Conservation (phyloP, 2,888 invertebrate species). For the Pristionchus arcanus region DNA sequence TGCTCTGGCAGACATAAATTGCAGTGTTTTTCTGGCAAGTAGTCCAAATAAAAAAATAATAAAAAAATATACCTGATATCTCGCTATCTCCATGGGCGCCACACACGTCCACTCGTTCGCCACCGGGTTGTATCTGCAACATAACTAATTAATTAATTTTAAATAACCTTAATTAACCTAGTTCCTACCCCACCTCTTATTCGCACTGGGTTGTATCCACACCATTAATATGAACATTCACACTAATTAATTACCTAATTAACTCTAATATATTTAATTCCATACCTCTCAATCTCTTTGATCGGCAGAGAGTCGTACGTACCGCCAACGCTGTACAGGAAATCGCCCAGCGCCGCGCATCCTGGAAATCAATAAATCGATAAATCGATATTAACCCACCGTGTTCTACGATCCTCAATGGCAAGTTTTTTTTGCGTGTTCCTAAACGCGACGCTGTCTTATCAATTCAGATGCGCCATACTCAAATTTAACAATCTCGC, state of each 20-base stretch:
- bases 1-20: no score
- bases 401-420: not conserved
- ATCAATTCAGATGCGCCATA: not conserved
- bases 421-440: no score
- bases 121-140: constrained; percentile 83
- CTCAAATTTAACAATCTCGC: no score
- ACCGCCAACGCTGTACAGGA: constrained; percentile 88
- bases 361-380: constrained; percentile 80
- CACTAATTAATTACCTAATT: no score
- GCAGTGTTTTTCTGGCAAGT: no score
- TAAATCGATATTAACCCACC: not conserved
- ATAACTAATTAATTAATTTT: constrained; percentile 77
- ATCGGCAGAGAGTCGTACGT: constrained; percentile 85
- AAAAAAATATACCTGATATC: constrained; percentile 63
- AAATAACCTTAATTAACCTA: not conserved
- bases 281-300: constrained; percentile 54
- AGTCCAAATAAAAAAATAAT: not conserved
- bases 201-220: no score
- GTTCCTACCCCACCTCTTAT: no score
- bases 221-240: no score
- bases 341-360: constrained; percentile 84
- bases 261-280: no score
- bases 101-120: constrained; percentile 85
- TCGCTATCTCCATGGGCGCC: constrained; percentile 85
- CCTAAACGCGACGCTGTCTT: not conserved